Conservation (phyloP, 2,797 vertebrate species). For the Artibeus lituratus region DNA sequence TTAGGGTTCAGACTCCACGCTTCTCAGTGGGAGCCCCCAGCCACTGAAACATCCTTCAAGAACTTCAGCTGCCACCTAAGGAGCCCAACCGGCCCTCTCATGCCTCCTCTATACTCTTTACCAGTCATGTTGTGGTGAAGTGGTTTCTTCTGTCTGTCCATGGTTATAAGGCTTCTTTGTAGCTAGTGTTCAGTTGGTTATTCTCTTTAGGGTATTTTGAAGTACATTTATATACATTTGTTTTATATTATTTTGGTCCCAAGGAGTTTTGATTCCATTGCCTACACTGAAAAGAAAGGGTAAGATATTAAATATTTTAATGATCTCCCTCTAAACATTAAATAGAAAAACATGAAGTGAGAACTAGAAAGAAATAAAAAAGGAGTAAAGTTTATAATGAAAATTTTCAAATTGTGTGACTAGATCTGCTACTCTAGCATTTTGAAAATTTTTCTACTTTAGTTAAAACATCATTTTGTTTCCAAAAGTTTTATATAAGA, state of each 20-base stretch:
- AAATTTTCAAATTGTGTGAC: not conserved
- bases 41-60: no score
- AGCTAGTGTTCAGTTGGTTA: no score
- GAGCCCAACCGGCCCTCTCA: no score
- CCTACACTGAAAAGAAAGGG: constrained; percentile 16
- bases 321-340: constrained; percentile 51
- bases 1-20: no score
- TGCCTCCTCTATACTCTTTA: no score
- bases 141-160: no score
- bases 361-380: constrained; percentile 65
- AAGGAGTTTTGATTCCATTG: constrained; percentile 10
- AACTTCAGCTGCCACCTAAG: no score
- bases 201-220: constrained; percentile 33
- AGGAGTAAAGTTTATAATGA: constrained; percentile 45
- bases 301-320: constrained; percentile 50
- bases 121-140: no score
- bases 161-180: no score
- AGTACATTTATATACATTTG: not conserved
- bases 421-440: not conserved
- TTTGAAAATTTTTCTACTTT: not conserved
- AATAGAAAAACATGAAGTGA: constrained; percentile 60
- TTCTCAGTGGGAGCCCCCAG: no score
- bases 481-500: not conserved
- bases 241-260: not conserved
- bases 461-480: not conserved